phyloP scores from a whole-genome alignment of 2,888 invertebrate species.

The Eurois occulta region DNA sequence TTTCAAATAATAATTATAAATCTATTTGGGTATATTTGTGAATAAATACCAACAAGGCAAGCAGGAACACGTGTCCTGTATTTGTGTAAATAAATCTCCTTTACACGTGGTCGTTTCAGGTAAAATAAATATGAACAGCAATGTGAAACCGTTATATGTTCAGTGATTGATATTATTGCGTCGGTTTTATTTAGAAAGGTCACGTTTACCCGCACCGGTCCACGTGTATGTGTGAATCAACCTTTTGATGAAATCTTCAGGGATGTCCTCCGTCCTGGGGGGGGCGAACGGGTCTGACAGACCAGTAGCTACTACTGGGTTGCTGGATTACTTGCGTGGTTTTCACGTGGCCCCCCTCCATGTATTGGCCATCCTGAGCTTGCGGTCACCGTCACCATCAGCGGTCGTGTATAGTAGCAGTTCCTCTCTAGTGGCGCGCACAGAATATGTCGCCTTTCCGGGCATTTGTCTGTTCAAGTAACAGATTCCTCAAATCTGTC shows the following conservation, averaged over 20 bases:
- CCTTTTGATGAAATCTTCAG: background rate
- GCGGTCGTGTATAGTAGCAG: background rate
- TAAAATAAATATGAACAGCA: conserved; percentile 35
- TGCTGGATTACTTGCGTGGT: background rate
- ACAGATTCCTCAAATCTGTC: too few relatives aligned
- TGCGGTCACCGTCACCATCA: background rate
- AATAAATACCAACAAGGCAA: conserved; percentile 1
- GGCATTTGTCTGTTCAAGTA: too few relatives aligned
- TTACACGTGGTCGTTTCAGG: background rate
- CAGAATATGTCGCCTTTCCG: too few relatives aligned
- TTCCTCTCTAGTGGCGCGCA: too few relatives aligned
- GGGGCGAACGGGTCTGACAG: background rate
- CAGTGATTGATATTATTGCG: conserved; percentile 9
- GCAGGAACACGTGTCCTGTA: background rate
- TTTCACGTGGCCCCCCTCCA: background rate
- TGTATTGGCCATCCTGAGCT: background rate
- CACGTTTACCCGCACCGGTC: background rate
- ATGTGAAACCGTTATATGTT: conserved; percentile 5
- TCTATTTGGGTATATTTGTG: conserved; percentile 6
- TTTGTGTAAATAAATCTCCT: conserved; percentile 19
- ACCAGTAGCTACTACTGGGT: background rate
- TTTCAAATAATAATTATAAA: background rate
- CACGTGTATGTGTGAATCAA: background rate
- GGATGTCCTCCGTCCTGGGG: background rate
- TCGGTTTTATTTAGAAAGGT: background rate